These are phyloP conservation scores for Zeuzera pyrina DNA, from an alignment of 2,888 invertebrate species.

Conservation along the genomic window DNA sequence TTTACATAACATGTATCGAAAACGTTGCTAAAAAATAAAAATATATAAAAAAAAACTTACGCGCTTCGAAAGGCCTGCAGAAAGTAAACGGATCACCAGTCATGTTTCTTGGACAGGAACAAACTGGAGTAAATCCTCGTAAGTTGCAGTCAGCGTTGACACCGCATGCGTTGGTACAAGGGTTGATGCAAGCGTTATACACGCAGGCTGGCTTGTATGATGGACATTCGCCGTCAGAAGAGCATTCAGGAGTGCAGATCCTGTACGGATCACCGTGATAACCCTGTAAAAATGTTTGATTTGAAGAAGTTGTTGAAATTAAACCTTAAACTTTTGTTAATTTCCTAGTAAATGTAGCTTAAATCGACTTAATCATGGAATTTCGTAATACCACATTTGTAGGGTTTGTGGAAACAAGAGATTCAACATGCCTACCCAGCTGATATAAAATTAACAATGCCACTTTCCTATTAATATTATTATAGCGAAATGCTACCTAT, in stretches of 20 bases:
- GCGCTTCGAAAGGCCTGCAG: slow-evolving; percentile 86
- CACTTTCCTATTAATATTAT: too few species aligned
- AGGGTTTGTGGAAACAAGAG: too few species aligned
- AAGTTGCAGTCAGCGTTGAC: slow-evolving; percentile 85
- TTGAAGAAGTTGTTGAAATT: too few species aligned
- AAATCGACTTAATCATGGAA: too few species aligned
- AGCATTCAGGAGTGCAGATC: slow-evolving; percentile 86
- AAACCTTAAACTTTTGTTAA: too few species aligned
- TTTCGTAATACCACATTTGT: too few species aligned
- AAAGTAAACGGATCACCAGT: slow-evolving; percentile 88
- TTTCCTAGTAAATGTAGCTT: too few species aligned
- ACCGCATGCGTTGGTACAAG: slow-evolving; percentile 87
- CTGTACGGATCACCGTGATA: slow-evolving; percentile 85
- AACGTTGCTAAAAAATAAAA: neutral
- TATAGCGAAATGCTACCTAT: too few species aligned
- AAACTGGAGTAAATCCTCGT: slow-evolving; percentile 85
- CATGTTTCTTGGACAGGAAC: slow-evolving; percentile 89
- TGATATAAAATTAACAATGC: too few species aligned
- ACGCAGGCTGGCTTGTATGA: slow-evolving; percentile 83
- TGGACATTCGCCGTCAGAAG: slow-evolving; percentile 85
- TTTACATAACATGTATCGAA: neutral
- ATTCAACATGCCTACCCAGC: too few species aligned
- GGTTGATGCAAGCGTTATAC: slow-evolving; percentile 86
- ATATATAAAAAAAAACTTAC: slow-evolving; percentile 53
- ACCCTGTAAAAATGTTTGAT: too few species aligned